Evolutionary conservation across 2,797 vertebrate species (phyloP).

Genomic region (Crocidura indochinensis): DNA sequence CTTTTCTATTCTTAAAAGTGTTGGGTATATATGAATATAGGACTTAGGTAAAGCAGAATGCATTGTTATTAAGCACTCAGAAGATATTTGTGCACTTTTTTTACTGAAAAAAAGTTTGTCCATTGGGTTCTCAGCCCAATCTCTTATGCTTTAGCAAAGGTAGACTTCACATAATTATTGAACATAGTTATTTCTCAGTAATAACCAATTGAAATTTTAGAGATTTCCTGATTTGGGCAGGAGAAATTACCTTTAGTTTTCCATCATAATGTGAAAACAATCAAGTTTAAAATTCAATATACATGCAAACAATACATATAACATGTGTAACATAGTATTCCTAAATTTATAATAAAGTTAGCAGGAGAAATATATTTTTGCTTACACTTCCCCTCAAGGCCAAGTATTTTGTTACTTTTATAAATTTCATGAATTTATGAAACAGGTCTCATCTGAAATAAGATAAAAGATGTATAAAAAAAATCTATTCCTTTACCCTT

Average conservation of each 20-base stretch:
- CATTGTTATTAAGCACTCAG: constrained; percentile 1
- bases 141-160: constrained; percentile 7
- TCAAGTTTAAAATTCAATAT: constrained; percentile 27
- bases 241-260: not conserved
- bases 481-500: not conserved
- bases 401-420: not conserved
- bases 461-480: not conserved
- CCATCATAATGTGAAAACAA: not conserved
- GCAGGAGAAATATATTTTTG: not conserved
- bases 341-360: not conserved
- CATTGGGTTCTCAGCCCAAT: not conserved
- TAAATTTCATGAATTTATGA: constrained; percentile 19
- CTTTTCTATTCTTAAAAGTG: constrained; percentile 39
- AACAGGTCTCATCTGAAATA: constrained; percentile 29
- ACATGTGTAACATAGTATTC: not conserved
- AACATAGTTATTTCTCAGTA: constrained; percentile 35
- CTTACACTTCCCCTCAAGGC: not conserved
- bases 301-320: constrained; percentile 29
- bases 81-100: not conserved
- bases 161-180: constrained; percentile 31
- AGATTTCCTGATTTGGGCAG: constrained; percentile 52
- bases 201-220: constrained; percentile 61
- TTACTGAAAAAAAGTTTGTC: too few species aligned
- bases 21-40: constrained; percentile 5
- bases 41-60: constrained; percentile 42